Evolutionary conservation across 1,140 invertebrate genomes (phyloP).

Genomic region (Bacillus rossius): DNA sequence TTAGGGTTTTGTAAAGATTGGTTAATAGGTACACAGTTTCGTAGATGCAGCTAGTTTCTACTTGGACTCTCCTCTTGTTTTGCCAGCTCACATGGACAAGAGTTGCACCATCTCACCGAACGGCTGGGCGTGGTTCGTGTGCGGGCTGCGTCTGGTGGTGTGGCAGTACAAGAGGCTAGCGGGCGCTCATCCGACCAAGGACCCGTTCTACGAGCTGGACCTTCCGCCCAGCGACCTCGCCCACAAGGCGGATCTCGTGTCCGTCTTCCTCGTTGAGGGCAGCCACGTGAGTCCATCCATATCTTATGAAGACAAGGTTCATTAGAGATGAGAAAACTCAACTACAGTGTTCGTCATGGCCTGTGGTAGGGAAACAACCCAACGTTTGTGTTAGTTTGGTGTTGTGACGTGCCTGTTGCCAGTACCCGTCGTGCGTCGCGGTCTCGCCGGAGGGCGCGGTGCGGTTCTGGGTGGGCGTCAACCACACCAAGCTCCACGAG

Average conservation of each 20-base stretch:
- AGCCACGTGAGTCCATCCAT: conserved; percentile 58
- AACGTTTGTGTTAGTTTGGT: too few relatives aligned
- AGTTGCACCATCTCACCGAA: conserved; percentile 43
- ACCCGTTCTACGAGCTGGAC: conserved; percentile 72
- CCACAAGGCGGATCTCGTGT: conserved; percentile 84
- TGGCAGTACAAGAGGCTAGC: conserved; percentile 70
- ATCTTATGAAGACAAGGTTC: too few relatives aligned
- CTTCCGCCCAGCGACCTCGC: conserved; percentile 88
- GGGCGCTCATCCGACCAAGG: conserved; percentile 38
- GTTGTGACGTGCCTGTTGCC: too few relatives aligned
- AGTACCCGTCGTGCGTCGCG: conserved; percentile 81
- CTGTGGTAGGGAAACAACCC: too few relatives aligned
- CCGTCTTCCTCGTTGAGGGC: conserved; percentile 63
- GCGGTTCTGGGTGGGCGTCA: conserved; percentile 85
- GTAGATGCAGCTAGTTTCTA: too few relatives aligned
- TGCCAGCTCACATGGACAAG: neutral
- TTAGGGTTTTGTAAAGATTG: too few relatives aligned
- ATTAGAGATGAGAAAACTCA: too few relatives aligned
- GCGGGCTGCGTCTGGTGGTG: conserved; percentile 73
- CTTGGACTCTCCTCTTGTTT: too few relatives aligned
- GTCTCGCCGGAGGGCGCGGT: conserved; percentile 91
- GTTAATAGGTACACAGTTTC: too few relatives aligned
- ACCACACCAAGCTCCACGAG: conserved; percentile 79
- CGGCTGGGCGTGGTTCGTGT: conserved; percentile 85
- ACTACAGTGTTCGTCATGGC: too few relatives aligned